Evolutionary conservation across 2,888 invertebrate species (phyloP), one percentile per base, ranked within the genome.

Genomic region (Chymomyza procnemis): DNA sequence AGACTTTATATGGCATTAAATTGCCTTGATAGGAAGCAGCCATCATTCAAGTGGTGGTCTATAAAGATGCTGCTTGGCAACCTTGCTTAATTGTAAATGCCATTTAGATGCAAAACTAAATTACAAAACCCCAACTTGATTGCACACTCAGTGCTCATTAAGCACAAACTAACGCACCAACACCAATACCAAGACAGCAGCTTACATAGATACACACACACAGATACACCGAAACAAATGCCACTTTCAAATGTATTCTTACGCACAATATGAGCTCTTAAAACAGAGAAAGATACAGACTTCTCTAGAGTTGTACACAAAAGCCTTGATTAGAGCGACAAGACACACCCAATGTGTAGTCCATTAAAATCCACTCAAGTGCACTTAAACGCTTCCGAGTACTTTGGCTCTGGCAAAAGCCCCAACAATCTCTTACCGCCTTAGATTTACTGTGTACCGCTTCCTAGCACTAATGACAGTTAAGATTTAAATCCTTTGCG

Each of bases 321-420:
- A 76, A 69, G 84, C 69, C 79, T 74, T 84, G 83, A 86, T 83
- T 83, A 81, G 82, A 76, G 79, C 61, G 71, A 71, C 85, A 81
- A 75, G 77, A 71, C 65, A 78, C 65, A 61, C 64, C 66, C 56
- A 64, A 65, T 73, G 67, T 71, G 79, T 61, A 76, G 85, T 87
- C 87, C 83, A 83, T 83, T 83, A 83, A 86, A 86, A 83, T 83
- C 78, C 82, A 85, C 87, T 83, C 82, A 83, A 83, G 85, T 83
- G 87, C 79, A 85, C 85, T 85, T 83, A 83, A 86, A 87, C 68
- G 82, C 74, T 87, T 86, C 87, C 87, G 83, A 87, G 87, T 79
- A 72, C 77, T 81, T 73, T 26, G 66, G 66, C 61, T 41, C 34
- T 70, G 63, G 48, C 74, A 61, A 41, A 41, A 41, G 34, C 12